Evolutionary conservation across 2,888 invertebrate genomes (phyloP), one percentile per base, ranked within the genome.

Genomic region (Lymantria dispar): DNA sequence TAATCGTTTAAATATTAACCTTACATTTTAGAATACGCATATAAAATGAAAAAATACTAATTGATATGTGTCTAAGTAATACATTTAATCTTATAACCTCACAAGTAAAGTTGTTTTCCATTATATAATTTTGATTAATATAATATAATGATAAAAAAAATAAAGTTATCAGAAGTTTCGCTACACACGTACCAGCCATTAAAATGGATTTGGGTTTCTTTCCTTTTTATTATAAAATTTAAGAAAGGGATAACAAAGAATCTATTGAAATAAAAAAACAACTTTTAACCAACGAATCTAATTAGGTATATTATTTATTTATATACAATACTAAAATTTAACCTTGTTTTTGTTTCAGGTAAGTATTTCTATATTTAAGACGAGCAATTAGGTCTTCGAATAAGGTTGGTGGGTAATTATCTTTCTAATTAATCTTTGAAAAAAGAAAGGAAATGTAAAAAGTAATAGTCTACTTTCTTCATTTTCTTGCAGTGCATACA

Each of bases 321-420:
- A 51, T 58, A 65, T 68, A 70, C 62, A 22, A 70, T 63, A 74
- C 8, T 33, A 7, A 7, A 30, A 38, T 38, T 64, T 56, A 56
- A 55, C 54, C 45, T 56, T 76, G 65, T 74, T 78, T 75, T 83
- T 84, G 79, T 88, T 87, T 74, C 84, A 88, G 88, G 88, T 88
- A 83, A 86, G 87, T 86, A 68, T 58, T 50, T 43, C 33, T 47
- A 47, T 22, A 29, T 48, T 54, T 48, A 22, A n/a, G 40, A 46
- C 30, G 38, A 31, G 33, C 10, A 37, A 37, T 10, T 14, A 15
- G 30, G 33, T 3, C n/a, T 40, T 40, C 1, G n/a, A 38, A 12
- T 12, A 38, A 38, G 22, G 22, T 22, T 22, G 22, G 22, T 22
- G 22, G 22, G 5, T 22, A 22, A 22, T 22, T 22, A 22, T 22